These are phyloP conservation scores for Dynastes tityus DNA, from an alignment of 2,888 invertebrate species.

Conservation along the genomic window DNA sequence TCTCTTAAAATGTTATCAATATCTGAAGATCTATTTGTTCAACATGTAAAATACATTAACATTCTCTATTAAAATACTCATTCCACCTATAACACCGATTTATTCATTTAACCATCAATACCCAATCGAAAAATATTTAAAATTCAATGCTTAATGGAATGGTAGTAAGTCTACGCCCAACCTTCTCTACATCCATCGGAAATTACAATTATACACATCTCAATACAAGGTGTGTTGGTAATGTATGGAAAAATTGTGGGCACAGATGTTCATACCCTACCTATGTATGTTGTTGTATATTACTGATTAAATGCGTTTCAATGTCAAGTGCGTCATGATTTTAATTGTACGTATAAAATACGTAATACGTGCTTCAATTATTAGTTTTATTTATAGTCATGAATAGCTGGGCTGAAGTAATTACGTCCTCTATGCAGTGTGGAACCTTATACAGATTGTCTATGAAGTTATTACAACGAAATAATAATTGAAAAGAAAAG, in stretches of 20 bases:
- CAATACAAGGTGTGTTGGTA: constrained; percentile 24
- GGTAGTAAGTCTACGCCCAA: not conserved
- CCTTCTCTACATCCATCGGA: not conserved
- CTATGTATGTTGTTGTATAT: not conserved
- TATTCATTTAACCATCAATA: not conserved
- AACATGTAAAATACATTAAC: too few relatives aligned
- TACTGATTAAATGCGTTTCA: constrained; percentile 16
- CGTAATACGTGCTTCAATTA: not conserved
- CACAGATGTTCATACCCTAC: constrained; percentile 21
- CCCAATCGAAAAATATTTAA: constrained; percentile 1
- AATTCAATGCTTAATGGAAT: not conserved
- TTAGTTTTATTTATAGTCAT: constrained; percentile 4
- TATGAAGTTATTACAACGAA: not conserved
- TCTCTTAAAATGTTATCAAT: too few relatives aligned
- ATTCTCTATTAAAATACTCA: too few relatives aligned
- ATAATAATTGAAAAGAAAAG: not conserved
- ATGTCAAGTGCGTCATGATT: constrained; percentile 40
- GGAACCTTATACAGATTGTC: not conserved
- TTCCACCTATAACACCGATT: not conserved
- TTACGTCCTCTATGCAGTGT: too few relatives aligned
- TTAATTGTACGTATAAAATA: not conserved
- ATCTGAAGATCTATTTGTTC: too few relatives aligned
- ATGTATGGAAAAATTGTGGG: constrained; percentile 19
- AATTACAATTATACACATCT: not conserved
- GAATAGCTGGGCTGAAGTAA: not conserved